Evolutionary conservation across 2,888 invertebrate genomes (phyloP), one percentile per base, ranked within the genome.

Genomic region (Trachelus troglodyta): DNA sequence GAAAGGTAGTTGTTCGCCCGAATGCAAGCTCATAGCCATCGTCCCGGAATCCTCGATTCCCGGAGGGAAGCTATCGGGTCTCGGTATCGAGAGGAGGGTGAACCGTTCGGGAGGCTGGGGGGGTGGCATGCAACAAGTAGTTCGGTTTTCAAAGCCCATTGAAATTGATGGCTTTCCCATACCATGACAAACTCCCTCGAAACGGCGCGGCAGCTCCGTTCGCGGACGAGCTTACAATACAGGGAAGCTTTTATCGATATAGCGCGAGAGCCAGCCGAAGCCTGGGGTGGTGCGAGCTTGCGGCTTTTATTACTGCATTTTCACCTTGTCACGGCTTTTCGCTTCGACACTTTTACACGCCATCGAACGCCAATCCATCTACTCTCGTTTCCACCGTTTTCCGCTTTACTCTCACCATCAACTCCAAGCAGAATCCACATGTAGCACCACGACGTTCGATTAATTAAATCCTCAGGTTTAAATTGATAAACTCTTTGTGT

Each of bases 111-210:
- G 80, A 78, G 84, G 83, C 80, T 81, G 76, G 84, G 85, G 34
- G 34, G 34, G 56, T 81, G 83, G 85, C 86, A 89, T 89, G 91
- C 91, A 91, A 91, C 91, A 91, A 91, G 91, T 91, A 88, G 91
- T 91, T 91, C 89, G 91, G 91, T 91, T 91, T 91, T 91, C 91
- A 91, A 91, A 91, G 91, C 90, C 91, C 91, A 91, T 91, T 91
- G 90, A 91, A 91, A 91, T 91, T 91, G 91, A 91, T 91, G 91
- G 91, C 91, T 91, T 91, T 91, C 91, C 91, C 91, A 91, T 91
- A 91, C 91, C 91, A 88, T 88, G 88, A 88, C 88, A 86, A 87
- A 86, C 84, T 84, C 85, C 83, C 82, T 80, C 82, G 77, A 79
- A 77, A 77, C 74, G 79, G 80, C 83, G 83, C 81, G 82, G 81